Base-by-base conservation (phyloP, 2,797 vertebrate genomes). In the Gadopsis bispinosus region DNA sequence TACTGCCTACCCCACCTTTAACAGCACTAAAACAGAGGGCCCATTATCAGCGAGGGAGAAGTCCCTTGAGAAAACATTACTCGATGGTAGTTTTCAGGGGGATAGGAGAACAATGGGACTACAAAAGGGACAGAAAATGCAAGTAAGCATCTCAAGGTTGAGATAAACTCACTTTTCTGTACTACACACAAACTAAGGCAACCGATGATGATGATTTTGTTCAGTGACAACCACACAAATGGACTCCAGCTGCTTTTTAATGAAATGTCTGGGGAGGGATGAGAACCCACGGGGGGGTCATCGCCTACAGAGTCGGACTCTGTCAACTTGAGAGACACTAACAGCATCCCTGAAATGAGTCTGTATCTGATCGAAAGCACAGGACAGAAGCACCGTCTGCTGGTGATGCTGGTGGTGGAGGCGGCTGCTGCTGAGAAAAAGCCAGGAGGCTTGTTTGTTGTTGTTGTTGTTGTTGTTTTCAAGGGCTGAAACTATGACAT, bases 31-130 rank as follows among this genome's bases (percentile, higher is more conserved):
- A 74, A 62, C 78, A 69, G 31, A 45, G 26, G 59, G 79, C 79
- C 73, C 68, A 84, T 90, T 82, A 88, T 89, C 78, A 79, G 83
- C 43, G 2, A 7, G 54, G 35, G 43, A 83, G 83, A 51, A 0
- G 8, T 59, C 53, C 48, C 20, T 4, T 2, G 43, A 62, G 69
- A 12, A 62, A 58, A 35, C 60, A 47, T 9, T n/a, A 53, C 33
- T 19, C 45, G 31, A 13, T 41, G 33, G 26, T 39, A 16, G 19
- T 61, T 56, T 56, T 54, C 53, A 37, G 16, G 19, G 3, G 31
- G 16, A 65, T 1, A 37, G 29, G 12, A 51, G 48, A 43, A 60
- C 22, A 20, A 29, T 6, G 16, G 20, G 8, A 56, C 16, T 19
- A 31, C 7, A 6, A 45, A 26, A 26, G 31, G 47, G 35, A 59